These are phyloP conservation scores for Drosophila tsacasi DNA, from an alignment of 1,140 invertebrate genomes.

Conservation along the genomic window DNA sequence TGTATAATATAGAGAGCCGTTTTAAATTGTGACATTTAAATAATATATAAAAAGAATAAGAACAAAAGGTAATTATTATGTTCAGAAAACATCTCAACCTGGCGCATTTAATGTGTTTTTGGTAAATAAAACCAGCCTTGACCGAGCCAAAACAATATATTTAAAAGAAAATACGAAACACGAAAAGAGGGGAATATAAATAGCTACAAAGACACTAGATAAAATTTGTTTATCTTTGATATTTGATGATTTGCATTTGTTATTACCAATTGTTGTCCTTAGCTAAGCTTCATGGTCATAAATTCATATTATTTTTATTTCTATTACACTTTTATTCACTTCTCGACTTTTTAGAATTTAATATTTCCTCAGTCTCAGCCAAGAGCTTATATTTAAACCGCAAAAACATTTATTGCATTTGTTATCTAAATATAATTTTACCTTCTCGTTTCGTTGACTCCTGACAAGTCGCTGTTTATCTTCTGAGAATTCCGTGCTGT, in stretches of 20 bases:
- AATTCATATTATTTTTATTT: not conserved
- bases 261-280: too few relatives aligned
- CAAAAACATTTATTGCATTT: conserved; percentile 25
- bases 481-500: conserved; percentile 12
- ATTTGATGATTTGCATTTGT: not conserved
- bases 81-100: not conserved
- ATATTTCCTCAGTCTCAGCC: not conserved
- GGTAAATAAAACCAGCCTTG: conserved; percentile 7
- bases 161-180: not conserved
- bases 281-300: too few relatives aligned
- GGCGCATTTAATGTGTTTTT: not conserved
- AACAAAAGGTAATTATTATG: not conserved
- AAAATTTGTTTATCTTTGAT: not conserved
- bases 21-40: not conserved
- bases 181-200: not conserved
- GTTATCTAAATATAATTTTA: conserved; percentile 27
- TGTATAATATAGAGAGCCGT: not conserved
- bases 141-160: conserved; percentile 1
- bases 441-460: conserved; percentile 14
- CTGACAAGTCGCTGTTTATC: conserved; percentile 33
- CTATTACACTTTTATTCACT: not conserved
- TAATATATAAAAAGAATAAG: too few relatives aligned
- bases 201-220: not conserved
- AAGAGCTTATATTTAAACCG: conserved; percentile 1
- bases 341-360: not conserved